Evolutionary conservation across 2,113 vertebrate species (phyloP).

Genomic region (Colaptes auratus): DNA sequence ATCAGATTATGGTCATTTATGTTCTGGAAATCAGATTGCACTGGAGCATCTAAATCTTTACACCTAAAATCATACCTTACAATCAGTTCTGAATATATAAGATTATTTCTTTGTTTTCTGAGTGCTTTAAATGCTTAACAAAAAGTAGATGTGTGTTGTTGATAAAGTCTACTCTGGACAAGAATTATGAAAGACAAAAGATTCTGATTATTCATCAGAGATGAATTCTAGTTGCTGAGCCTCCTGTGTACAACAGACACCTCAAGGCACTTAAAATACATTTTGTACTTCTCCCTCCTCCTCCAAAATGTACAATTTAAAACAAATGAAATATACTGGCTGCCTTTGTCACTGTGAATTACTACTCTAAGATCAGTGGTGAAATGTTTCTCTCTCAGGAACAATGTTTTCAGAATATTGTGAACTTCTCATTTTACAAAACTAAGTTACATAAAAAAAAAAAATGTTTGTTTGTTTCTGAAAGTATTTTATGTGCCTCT

Average conservation of each 20-base stretch:
- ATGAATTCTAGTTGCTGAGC: background rate
- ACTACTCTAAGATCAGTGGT: slow-evolving; percentile 42
- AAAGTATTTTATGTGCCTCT: slow-evolving; percentile 54
- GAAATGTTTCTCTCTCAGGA: slow-evolving; percentile 64
- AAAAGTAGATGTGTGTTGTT: background rate
- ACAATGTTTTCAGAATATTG: slow-evolving; percentile 46
- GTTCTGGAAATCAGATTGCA: background rate
- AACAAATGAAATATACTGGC: slow-evolving; percentile 47
- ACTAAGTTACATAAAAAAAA: slow-evolving; percentile 22
- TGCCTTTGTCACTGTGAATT: slow-evolving; percentile 64
- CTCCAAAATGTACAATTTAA: slow-evolving; percentile 35
- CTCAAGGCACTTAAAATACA: slow-evolving; percentile 33
- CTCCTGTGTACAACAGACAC: slow-evolving; percentile 35
- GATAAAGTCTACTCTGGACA: background rate
- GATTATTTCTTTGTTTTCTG: background rate
- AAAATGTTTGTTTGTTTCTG: slow-evolving; percentile 29
- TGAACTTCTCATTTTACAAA: slow-evolving; percentile 53
- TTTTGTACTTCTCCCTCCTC: slow-evolving; percentile 16
- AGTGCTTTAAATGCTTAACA: background rate
- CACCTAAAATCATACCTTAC: background rate
- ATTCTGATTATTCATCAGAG: slow-evolving; percentile 17
- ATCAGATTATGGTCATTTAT: background rate
- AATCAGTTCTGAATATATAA: background rate
- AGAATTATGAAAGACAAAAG: background rate
- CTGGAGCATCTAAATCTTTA: background rate